These are phyloP conservation scores for Vireo altiloquus DNA, from an alignment of 2,113 vertebrate species.

Conservation along the genomic window DNA sequence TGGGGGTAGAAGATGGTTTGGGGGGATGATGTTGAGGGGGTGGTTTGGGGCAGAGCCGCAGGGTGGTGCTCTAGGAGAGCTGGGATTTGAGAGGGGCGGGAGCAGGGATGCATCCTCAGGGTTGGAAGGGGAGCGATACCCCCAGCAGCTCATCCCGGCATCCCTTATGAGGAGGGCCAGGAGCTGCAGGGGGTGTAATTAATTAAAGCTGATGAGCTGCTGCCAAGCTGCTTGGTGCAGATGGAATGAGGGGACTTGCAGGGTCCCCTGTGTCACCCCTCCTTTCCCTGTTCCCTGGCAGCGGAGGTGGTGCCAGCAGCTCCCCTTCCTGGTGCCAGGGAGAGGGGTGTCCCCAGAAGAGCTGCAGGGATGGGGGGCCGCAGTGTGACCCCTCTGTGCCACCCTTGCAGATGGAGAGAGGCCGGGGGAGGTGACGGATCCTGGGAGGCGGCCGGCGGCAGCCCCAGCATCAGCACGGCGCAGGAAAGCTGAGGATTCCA, in stretches of 20 bases:
- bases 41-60: not conserved
- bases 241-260: not conserved
- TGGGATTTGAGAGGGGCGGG: not conserved
- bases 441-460: constrained; percentile 68
- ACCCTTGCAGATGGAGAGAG: constrained; percentile 82
- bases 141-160: not conserved
- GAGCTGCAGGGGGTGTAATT: not conserved
- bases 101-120: not conserved
- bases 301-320: rapidly evolving
- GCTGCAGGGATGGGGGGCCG: not conserved
- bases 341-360: rapidly evolving
- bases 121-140: not conserved
- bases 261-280: not conserved
- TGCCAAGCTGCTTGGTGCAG: not conserved
- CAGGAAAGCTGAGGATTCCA: constrained; percentile 81
- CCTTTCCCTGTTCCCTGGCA: not conserved
- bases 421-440: constrained; percentile 81
- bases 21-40: rapidly evolving
- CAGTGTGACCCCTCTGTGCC: not conserved
- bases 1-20: not conserved
- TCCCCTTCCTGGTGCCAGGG: rapidly evolving
- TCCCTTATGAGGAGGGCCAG: not conserved
- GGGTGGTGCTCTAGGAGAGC: rapidly evolving
- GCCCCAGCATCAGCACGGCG: constrained; percentile 58
- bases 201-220: constrained; percentile 22